Evolutionary conservation across 2,888 invertebrate genomes (phyloP).

Genomic region (Acrobasis consociella): DNA sequence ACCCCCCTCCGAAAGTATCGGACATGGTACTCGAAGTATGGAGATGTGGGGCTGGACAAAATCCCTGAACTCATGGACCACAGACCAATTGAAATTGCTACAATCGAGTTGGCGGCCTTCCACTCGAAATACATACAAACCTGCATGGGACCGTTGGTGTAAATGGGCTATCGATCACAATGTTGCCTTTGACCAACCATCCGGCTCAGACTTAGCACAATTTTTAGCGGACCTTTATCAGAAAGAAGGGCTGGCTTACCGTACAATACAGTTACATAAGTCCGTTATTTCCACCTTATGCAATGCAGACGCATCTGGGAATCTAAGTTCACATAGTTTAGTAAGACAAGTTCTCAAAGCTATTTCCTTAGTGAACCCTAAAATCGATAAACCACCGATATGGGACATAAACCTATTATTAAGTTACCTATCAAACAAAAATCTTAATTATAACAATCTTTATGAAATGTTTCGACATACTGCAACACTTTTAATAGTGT

Average conservation of each 20-base stretch:
- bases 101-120: constrained; percentile 31
- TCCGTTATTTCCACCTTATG: constrained; percentile 32
- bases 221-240: constrained; percentile 31
- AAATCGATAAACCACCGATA: constrained; percentile 16
- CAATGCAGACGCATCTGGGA: constrained; percentile 20
- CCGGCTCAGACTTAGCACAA: neutral
- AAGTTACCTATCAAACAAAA: neutral
- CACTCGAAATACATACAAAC: constrained; percentile 27
- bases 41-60: constrained; percentile 40
- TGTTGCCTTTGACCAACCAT: constrained; percentile 1
- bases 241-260: constrained; percentile 26
- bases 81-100: constrained; percentile 27
- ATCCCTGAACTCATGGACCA: constrained; percentile 27
- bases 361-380: constrained; percentile 25
- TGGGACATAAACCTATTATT: constrained; percentile 32
- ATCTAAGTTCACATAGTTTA: constrained; percentile 30
- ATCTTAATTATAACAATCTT: constrained; percentile 11
- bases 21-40: constrained; percentile 34
- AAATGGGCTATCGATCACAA: constrained; percentile 23
- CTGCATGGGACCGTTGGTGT: constrained; percentile 29
- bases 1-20: constrained; percentile 29
- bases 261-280: constrained; percentile 31
- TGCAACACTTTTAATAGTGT: constrained; percentile 20
- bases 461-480: constrained; percentile 10
- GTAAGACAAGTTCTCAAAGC: constrained; percentile 35